Base-by-base conservation (phyloP, 1,140 invertebrate species). In the Glossosoma conforme region DNA sequence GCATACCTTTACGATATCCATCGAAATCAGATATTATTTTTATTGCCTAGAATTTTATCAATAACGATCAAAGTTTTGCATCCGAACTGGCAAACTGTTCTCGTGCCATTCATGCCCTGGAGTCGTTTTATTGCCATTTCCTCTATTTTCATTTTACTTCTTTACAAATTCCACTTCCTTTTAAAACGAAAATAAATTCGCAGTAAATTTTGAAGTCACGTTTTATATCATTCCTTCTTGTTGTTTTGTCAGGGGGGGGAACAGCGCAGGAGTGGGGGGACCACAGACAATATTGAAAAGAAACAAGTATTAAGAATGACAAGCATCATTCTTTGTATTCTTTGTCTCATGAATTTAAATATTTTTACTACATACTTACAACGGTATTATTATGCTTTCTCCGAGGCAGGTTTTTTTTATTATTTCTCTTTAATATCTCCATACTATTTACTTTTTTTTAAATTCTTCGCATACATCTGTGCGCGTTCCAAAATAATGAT, bases 181-280 rank as follows among this genome's bases (percentile, higher is more conserved):
- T 51, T 51, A 44, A 13, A 51, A 37, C 48, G 32, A 44, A 51
- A 51, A 51, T 51, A 51, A 44, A 51, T 51, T 51, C 41, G 48
- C 48, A 51, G 48, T 51, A 51, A 51, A 51, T 51, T 44, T 51
- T 51, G 48, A 44, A 51, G 48, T 51, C 48, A 51, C 48, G 48
- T 51, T 51, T 51, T 51, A 51, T 51, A 44, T 51, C 41, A 51
- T 51, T 44, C 41, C 47, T 30, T 42, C 47, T 50, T 50, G 25
- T 42, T 48, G 46, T 32, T 24, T 28, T 15, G 46, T 18, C n/a
- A 33, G 10, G 28, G 15, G 28, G 14, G 18, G 24, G 17, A 13
- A 10, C 14, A 1, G 41, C 11, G 11, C 8, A 30, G 42, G 15
- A 11, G 43, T 13, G n/a, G n/a, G 25, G 15, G 24, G 18, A 5